phyloP scores from a whole-genome alignment of 2,888 invertebrate species.

The Gastracanthus pulcherrimus region DNA sequence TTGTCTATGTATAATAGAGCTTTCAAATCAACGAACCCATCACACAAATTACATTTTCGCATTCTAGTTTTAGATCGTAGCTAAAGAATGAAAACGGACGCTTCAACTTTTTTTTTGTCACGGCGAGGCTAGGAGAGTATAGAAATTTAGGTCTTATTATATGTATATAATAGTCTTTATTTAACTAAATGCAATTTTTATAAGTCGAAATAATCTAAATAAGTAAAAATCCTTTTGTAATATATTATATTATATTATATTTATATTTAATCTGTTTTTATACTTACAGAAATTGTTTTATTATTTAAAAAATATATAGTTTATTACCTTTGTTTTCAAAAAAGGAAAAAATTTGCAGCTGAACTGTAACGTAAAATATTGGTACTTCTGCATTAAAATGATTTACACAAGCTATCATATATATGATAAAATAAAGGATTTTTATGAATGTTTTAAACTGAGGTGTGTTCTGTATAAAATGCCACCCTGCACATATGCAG shows the following conservation, averaged over 20 bases:
- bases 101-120: slow-evolving; percentile 11
- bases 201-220: neutral
- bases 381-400: neutral
- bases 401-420: neutral
- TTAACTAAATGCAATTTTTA: too few relatives aligned
- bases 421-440: slow-evolving; percentile 4
- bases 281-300: too few relatives aligned
- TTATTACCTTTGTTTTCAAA: too few relatives aligned
- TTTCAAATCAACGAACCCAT: slow-evolving; percentile 48
- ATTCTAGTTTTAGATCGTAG: slow-evolving; percentile 49
- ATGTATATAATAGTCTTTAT: neutral
- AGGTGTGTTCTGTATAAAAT: slow-evolving; percentile 10
- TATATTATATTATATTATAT: too few relatives aligned
- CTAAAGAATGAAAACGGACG: slow-evolving; percentile 16
- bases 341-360: too few relatives aligned
- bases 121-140: neutral
- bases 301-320: too few relatives aligned
- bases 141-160: slow-evolving; percentile 2
- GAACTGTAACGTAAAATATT: neutral
- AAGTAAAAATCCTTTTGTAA: slow-evolving; percentile 15
- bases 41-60: slow-evolving; percentile 37
- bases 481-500: slow-evolving; percentile 15
- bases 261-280: too few relatives aligned
- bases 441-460: neutral
- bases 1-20: slow-evolving; percentile 47